These are phyloP conservation scores for Bos indicus DNA, from an alignment of 2,113 vertebrate species.

Conservation along the genomic window DNA sequence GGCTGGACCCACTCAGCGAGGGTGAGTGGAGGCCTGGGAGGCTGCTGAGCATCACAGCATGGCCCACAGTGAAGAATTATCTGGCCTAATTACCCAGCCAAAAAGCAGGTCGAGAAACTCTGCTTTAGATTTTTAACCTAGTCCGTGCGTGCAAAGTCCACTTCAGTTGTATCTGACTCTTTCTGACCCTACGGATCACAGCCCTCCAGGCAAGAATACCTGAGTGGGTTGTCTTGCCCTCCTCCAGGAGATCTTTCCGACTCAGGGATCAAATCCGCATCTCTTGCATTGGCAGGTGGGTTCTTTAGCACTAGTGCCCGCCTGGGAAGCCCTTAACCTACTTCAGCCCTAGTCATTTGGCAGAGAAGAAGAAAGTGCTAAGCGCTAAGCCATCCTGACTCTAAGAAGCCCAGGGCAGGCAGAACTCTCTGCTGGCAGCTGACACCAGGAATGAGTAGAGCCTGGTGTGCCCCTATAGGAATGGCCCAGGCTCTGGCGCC, in stretches of 20 bases:
- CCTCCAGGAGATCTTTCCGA: not conserved
- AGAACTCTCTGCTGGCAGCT: not conserved
- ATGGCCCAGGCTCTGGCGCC: not conserved
- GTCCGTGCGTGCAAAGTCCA: fast-evolving
- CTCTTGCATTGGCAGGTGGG: not conserved
- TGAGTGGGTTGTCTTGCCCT: not conserved
- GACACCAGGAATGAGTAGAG: not conserved
- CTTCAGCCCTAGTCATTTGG: not conserved
- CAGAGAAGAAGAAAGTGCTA: not conserved
- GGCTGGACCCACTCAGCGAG: not conserved
- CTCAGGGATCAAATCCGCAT: not conserved
- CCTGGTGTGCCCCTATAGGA: too few relatives aligned
- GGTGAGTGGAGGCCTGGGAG: too few relatives aligned
- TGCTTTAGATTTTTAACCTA: not conserved
- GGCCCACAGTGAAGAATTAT: not conserved
- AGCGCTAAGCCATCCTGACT: not conserved
- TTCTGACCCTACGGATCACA: not conserved
- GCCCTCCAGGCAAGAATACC: not conserved
- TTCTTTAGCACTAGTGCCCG: not conserved
- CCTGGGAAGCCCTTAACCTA: not conserved
- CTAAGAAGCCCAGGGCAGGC: not conserved
- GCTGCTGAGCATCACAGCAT: not conserved
- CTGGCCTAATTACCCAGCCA: not conserved
- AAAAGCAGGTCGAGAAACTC: not conserved
- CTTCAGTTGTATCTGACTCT: fast-evolving